Evolutionary conservation across 2,888 invertebrate species (phyloP).

Genomic region (Ellobium chinense): DNA sequence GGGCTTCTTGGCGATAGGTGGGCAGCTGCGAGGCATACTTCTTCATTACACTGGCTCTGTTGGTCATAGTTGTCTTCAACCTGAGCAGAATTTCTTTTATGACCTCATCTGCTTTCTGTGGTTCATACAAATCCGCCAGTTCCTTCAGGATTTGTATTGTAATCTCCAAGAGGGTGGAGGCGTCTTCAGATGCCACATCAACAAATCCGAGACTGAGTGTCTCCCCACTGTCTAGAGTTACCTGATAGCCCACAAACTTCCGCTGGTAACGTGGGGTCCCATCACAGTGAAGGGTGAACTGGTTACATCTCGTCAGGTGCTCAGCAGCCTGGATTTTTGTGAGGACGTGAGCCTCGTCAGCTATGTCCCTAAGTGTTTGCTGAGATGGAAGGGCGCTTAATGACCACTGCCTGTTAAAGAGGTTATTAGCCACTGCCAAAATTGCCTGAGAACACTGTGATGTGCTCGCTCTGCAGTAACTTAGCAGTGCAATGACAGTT

Average conservation of each 20-base stretch:
- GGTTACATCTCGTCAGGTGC: background rate
- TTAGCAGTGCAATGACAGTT: no score
- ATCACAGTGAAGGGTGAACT: background rate
- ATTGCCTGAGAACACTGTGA: no score
- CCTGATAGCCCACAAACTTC: slow-evolving; percentile 13
- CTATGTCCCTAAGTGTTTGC: no score
- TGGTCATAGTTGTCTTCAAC: no score
- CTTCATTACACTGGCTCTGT: no score
- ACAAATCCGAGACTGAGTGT: slow-evolving; percentile 19
- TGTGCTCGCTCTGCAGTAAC: no score
- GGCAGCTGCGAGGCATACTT: background rate
- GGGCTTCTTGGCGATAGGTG: no score
- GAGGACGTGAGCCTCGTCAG: background rate
- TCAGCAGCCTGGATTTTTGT: background rate
- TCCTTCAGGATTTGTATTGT: background rate
- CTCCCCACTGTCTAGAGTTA: slow-evolving; percentile 2
- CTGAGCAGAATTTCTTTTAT: no score
- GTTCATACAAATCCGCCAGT: background rate
- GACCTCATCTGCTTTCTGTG: no score
- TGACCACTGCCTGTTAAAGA: no score
- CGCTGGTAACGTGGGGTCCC: background rate
- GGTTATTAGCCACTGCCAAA: no score
- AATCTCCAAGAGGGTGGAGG: slow-evolving; percentile 1
- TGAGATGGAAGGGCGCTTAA: no score
- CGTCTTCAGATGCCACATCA: slow-evolving; percentile 2